Evolutionary conservation across 2,888 invertebrate genomes (phyloP).

Genomic region (Linnaemya vulpina): DNA sequence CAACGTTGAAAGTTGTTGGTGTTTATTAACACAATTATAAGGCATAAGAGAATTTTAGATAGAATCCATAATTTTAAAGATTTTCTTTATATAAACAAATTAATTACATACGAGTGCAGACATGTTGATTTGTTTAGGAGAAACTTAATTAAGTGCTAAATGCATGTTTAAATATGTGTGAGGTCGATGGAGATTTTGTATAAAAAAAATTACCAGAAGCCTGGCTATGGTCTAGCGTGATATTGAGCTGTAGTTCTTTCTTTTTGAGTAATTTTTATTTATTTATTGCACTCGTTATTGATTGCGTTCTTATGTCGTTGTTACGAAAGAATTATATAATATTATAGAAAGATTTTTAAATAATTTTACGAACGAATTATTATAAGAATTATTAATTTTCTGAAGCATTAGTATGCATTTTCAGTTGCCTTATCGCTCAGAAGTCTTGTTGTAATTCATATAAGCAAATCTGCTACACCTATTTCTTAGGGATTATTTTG

Average conservation of each 20-base stretch:
- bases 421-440: conserved; percentile 40
- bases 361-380: too few species aligned
- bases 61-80: too few species aligned
- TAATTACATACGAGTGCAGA: too few species aligned
- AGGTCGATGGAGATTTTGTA: not conserved
- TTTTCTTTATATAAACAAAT: too few species aligned
- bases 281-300: not conserved
- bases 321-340: not conserved
- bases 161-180: not conserved
- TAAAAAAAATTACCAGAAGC: not conserved
- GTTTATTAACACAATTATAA: not conserved
- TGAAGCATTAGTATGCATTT: conserved; percentile 25
- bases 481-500: conserved; percentile 37
- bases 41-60: too few species aligned
- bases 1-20: not conserved
- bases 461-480: conserved; percentile 31
- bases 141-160: too few species aligned
- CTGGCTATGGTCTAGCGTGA: not conserved
- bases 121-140: too few species aligned
- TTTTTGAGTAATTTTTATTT: not conserved
- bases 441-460: conserved; percentile 34
- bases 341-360: too few species aligned
- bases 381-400: too few species aligned
- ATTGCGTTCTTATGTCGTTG: conserved; percentile 1
- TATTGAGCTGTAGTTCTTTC: not conserved